A percentile compares a stretch with the other conserved stretches of the same genome.
Evolutionary conservation across 2,888 invertebrate genomes (phyloP).

Genomic region (Frankliniella fusca): DNA sequence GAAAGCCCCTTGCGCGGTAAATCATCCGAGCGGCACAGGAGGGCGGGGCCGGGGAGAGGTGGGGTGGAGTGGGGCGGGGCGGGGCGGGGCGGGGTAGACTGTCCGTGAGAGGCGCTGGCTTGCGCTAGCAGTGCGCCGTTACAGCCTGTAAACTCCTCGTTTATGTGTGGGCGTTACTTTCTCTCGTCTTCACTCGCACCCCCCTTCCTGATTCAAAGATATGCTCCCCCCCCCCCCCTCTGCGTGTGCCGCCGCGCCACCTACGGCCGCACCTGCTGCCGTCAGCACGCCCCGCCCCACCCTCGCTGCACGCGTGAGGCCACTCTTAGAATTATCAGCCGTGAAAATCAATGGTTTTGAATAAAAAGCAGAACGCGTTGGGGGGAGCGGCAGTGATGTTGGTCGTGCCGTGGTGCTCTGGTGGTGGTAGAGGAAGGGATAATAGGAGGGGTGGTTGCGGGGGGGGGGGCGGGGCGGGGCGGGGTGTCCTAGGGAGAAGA

Average conservation of each 20-base stretch:
- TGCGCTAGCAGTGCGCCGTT: not conserved
- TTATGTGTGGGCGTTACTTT: conserved; percentile 2
- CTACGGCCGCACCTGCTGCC: not conserved
- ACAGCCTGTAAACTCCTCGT: not conserved
- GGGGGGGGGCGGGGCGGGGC: not conserved
- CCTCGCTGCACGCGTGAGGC: not conserved
- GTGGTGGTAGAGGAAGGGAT: not conserved
- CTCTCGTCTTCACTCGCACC: not conserved
- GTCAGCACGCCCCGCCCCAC: not conserved
- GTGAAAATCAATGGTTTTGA: conserved; percentile 17
- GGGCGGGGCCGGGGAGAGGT: not conserved
- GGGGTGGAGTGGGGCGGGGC: not conserved
- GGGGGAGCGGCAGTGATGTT: not conserved
- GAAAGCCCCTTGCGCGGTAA: not conserved
- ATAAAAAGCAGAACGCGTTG: conserved; percentile 15
- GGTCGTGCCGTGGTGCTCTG: not conserved
- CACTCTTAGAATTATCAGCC: conserved; percentile 12
- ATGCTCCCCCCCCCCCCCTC: not conserved
- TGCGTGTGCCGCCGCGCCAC: not conserved
- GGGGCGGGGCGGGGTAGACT: not conserved
- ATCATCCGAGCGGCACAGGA: too few relatives aligned
- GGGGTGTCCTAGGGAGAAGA: not conserved
- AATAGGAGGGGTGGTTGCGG: not conserved
- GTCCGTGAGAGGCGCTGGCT: too few relatives aligned
- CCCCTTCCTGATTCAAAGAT: not conserved